Conservation (phyloP, 2,888 invertebrate genomes). For the Tuta absoluta region DNA sequence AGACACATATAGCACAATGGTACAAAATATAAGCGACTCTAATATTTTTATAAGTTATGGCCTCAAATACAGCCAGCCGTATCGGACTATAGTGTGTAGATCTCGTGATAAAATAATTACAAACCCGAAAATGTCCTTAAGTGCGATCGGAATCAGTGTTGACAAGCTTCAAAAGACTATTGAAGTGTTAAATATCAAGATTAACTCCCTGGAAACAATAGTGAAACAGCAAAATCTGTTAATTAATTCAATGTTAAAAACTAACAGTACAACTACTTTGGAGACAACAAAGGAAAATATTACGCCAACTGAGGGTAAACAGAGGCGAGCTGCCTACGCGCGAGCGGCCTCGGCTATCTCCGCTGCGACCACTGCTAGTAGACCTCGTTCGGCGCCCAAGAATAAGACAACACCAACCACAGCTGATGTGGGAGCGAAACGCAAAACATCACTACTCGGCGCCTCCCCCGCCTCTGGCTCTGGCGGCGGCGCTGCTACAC, state of each 20-base stretch:
- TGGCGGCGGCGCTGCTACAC: neutral
- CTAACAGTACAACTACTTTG: neutral
- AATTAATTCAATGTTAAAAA: neutral
- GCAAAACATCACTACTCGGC: neutral
- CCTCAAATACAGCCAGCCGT: too few species aligned
- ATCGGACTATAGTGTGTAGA: too few species aligned
- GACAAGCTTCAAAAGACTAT: conserved; percentile 2
- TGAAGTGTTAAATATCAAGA: conserved; percentile 3
- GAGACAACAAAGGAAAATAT: neutral
- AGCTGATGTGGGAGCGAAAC: neutral
- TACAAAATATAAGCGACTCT: too few species aligned
- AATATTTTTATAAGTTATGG: too few species aligned
- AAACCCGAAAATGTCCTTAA: neutral
- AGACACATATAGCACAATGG: too few species aligned
- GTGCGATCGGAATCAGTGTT: neutral
- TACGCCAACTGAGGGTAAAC: neutral
- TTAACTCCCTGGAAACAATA: neutral
- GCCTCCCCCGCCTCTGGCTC: neutral
- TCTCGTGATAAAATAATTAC: too few species aligned
- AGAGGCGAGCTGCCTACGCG: neutral
- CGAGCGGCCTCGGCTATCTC: neutral
- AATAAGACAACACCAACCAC: neutral
- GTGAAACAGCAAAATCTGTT: neutral
- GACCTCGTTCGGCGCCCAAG: neutral
- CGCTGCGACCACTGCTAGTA: neutral